phyloP scores from a whole-genome alignment of 1,140 invertebrate genomes.

The Asbolus verrucosus region DNA sequence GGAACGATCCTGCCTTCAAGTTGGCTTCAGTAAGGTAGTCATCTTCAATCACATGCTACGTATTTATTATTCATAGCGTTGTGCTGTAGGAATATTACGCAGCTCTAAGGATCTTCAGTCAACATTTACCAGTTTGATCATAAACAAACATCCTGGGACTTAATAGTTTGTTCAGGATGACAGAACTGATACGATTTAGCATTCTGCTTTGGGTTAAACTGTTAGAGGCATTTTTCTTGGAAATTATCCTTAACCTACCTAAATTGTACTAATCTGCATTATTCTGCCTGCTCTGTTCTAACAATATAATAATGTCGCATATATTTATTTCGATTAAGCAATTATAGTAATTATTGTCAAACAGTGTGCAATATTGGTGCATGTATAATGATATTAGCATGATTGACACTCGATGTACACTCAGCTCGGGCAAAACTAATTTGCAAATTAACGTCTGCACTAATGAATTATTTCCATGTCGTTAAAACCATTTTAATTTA shows the following conservation, averaged over 20 bases:
- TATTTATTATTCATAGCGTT: slow-evolving; percentile 35
- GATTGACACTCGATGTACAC: slow-evolving; percentile 10
- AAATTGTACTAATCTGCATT: too few relatives aligned
- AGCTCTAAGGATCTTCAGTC: slow-evolving; percentile 35
- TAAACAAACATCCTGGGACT: slow-evolving; percentile 37
- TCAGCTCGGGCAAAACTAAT: background rate
- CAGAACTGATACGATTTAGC: slow-evolving; percentile 32
- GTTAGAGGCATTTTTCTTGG: background rate
- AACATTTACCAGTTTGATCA: slow-evolving; percentile 38
- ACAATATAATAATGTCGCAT: too few relatives aligned
- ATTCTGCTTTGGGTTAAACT: slow-evolving; percentile 1
- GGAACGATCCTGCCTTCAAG: background rate
- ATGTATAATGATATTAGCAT: slow-evolving; percentile 8
- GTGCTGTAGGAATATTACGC: slow-evolving; percentile 30
- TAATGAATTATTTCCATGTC: slow-evolving; percentile 17
- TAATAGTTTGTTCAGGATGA: slow-evolving; percentile 31
- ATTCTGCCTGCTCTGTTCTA: too few relatives aligned
- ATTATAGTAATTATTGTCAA: too few relatives aligned
- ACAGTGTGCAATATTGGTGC: too few relatives aligned
- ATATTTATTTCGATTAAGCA: too few relatives aligned
- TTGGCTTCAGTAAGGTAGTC: background rate
- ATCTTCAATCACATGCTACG: slow-evolving; percentile 1
- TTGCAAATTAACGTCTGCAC: slow-evolving; percentile 12
- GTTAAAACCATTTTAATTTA: slow-evolving; percentile 14
- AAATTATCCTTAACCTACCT: too few relatives aligned